Conservation (phyloP, 2,113 vertebrate species). For the Peucedramus taeniatus region DNA sequence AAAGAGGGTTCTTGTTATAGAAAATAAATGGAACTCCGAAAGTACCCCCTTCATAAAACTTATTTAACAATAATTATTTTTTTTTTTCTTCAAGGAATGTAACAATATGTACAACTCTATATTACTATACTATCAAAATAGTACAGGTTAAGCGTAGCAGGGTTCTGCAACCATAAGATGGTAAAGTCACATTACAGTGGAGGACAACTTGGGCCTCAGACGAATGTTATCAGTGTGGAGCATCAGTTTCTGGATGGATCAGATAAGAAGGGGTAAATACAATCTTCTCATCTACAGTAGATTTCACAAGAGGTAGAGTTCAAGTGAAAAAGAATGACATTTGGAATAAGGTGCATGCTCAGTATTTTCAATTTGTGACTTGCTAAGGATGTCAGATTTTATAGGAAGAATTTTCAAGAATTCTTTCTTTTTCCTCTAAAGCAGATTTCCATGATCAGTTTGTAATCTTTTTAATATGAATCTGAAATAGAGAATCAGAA, state of each 20-base stretch:
- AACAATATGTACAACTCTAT: slow-evolving; percentile 78
- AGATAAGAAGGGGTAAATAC: slow-evolving; percentile 57
- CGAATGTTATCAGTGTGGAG: slow-evolving; percentile 30
- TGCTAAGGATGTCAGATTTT: slow-evolving; percentile 30
- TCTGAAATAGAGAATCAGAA: slow-evolving; percentile 78
- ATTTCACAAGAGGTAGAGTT: slow-evolving; percentile 87
- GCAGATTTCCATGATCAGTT: slow-evolving; percentile 71
- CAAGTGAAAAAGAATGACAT: slow-evolving; percentile 65
- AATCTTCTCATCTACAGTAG: slow-evolving; percentile 85
- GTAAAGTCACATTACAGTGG: slow-evolving; percentile 64
- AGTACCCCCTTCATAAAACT: slow-evolving; percentile 82
- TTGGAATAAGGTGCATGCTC: slow-evolving; percentile 72
- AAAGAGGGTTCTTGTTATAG: slow-evolving; percentile 79
- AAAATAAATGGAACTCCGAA: slow-evolving; percentile 79
- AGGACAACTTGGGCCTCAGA: slow-evolving; percentile 58
- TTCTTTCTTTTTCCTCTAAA: slow-evolving; percentile 15
- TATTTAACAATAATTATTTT: slow-evolving; percentile 74
- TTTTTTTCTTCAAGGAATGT: slow-evolving; percentile 75
- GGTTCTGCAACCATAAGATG: slow-evolving; percentile 55
- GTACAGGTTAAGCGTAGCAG: slow-evolving; percentile 63
- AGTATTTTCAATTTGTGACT: slow-evolving; percentile 54
- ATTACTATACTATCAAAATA: slow-evolving; percentile 75
- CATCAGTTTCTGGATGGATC: slow-evolving; percentile 65
- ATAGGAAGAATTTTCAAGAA: slow-evolving; percentile 9
- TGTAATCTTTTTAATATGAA: slow-evolving; percentile 93